Evolutionary conservation across 2,888 invertebrate genomes (phyloP).

Genomic region (Schizotus pectinicornis): DNA sequence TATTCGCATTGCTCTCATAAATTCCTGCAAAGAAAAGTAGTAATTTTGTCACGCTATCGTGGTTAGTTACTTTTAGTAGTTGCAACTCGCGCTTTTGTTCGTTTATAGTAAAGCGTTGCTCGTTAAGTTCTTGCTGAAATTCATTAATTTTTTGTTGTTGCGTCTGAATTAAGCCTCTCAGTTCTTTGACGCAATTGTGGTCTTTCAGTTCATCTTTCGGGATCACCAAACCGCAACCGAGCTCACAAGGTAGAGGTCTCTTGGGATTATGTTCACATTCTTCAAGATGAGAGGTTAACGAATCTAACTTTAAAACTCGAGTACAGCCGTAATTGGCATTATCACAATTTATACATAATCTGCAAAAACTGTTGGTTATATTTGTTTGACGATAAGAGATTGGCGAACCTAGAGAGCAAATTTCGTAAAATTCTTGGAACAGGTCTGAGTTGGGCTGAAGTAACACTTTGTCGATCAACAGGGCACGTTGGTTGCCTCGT

Average conservation of each 20-base stretch:
- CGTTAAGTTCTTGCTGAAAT: constrained; percentile 84
- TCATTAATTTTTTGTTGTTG: constrained; percentile 88
- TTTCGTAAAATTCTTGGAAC: constrained; percentile 94
- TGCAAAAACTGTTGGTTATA: constrained; percentile 53
- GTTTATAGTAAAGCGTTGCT: constrained; percentile 84
- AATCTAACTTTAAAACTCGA: constrained; percentile 84
- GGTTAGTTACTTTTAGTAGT: constrained; percentile 73
- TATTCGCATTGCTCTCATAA: constrained; percentile 91
- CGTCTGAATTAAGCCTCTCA: constrained; percentile 81
- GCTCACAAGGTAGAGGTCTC: constrained; percentile 89
- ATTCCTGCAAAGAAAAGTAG: constrained; percentile 66
- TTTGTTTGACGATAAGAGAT: not conserved
- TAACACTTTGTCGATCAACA: constrained; percentile 89
- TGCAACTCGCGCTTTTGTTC: constrained; percentile 90
- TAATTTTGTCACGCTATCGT: constrained; percentile 3
- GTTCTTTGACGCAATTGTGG: constrained; percentile 91
- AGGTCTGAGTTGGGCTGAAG: constrained; percentile 86
- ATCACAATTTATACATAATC: constrained; percentile 90
- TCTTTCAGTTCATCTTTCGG: constrained; percentile 94
- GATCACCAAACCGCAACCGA: constrained; percentile 91
- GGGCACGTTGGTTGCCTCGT: constrained; percentile 93
- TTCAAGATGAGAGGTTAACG: constrained; percentile 81
- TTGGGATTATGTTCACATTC: constrained; percentile 96
- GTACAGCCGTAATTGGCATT: constrained; percentile 88
- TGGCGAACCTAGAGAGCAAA: constrained; percentile 76